phyloP scores from a whole-genome alignment of 2,888 invertebrate genomes.

The Ommatoiulus sabulosus region DNA sequence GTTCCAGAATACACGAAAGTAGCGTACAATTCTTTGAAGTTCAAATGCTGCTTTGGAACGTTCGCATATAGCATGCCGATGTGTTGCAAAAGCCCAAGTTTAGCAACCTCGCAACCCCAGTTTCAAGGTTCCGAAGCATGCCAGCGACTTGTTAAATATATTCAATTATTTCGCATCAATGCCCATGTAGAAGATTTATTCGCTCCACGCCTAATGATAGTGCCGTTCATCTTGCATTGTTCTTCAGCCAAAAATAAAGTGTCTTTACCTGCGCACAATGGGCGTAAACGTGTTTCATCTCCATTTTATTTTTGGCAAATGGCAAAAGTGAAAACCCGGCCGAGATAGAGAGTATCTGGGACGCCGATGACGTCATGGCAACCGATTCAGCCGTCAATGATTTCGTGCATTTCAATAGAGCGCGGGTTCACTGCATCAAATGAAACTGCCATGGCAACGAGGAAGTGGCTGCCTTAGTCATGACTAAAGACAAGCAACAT shows the following conservation, averaged over 20 bases:
- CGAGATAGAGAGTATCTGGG: neutral
- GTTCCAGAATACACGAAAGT: too few relatives aligned
- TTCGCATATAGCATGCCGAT: too few relatives aligned
- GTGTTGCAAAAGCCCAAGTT: too few relatives aligned
- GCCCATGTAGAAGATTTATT: neutral
- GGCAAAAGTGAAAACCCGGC: neutral
- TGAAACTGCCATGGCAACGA: conserved; percentile 24
- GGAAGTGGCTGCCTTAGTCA: neutral
- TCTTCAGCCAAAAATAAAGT: neutral
- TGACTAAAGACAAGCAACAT: conserved; percentile 25
- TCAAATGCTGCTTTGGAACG: too few relatives aligned
- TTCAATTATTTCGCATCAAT: too few relatives aligned
- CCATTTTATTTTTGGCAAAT: neutral
- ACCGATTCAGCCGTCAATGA: conserved; percentile 26
- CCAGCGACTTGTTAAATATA: too few relatives aligned
- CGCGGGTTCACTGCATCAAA: neutral
- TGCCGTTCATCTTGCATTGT: neutral
- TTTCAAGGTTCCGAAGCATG: too few relatives aligned
- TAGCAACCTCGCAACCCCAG: too few relatives aligned
- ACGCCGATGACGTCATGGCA: neutral
- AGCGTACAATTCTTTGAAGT: too few relatives aligned
- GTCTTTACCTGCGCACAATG: neutral
- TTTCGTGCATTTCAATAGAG: conserved; percentile 24
- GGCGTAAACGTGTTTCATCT: neutral
- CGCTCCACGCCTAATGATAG: neutral